Base-by-base conservation (phyloP, 1,140 invertebrate genomes). In the Micrasema minimum region DNA sequence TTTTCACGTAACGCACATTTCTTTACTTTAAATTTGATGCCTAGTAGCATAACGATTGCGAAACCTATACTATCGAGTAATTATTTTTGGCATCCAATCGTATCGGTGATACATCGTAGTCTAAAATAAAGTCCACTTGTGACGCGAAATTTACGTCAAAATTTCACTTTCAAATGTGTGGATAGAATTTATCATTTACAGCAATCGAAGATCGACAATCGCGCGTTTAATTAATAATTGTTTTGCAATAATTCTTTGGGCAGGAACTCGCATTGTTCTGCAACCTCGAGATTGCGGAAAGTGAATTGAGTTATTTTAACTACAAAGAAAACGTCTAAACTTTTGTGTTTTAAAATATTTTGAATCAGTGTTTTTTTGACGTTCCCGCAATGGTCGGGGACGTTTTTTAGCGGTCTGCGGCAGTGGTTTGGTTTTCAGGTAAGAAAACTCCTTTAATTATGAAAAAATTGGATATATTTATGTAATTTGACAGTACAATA, bases 381-480 rank as follows among this genome's bases (percentile, higher is more conserved):
- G 69, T 74, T 71, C 72, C 72, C 69, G 72, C 51, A 65, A 74
- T 74, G 72, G 35, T 67, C 72, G 72, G 72, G 72, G 51, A 61
- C 72, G 72, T 74, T 74, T 74, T 74, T 68, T 74, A 74, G 72
- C 72, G 70, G 69, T 69, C 48, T 51, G 41, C 59, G 22, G 64
- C 16, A 48, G 55, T 66, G 48, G 61, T 61, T 65, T 64, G 35
- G 46, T 74, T 74, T 71, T 68, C 57, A 66, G 69, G 72, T 74
- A 59, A 74, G 72, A 65, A 48, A 4, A 7, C 7, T 31, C 2
- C 26, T 31, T 31, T 31, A 31, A 31, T 31, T 31, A 2, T 31
- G 7, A 31, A 4, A 7, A 31, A 7, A 31, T 41, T 59, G 2
- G 14, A 37, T 12, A 55, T 35, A 31, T 7, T 37, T 12, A 37